Evolutionary conservation across 1,140 invertebrate genomes (phyloP).

Genomic region (Pteromalus puparum): DNA sequence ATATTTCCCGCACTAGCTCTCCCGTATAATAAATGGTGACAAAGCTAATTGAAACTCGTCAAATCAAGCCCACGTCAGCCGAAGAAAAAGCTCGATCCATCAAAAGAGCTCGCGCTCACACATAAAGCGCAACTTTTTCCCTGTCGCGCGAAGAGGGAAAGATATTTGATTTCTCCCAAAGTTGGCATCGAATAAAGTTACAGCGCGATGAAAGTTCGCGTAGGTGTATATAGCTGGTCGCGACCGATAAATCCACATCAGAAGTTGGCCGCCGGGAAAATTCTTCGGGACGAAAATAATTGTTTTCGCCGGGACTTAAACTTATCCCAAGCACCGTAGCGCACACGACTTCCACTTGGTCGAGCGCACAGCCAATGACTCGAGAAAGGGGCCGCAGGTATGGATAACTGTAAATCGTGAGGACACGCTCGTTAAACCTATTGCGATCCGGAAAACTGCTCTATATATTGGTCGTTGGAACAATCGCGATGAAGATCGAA

Average conservation of each 20-base stretch:
- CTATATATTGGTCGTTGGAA: not conserved
- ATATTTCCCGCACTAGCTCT: no score
- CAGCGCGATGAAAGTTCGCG: not conserved
- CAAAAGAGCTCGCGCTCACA: not conserved
- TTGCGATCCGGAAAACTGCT: conserved; percentile 21
- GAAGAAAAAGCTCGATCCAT: not conserved
- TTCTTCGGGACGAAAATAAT: conserved; percentile 6
- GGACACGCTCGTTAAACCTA: conserved; percentile 52
- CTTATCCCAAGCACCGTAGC: not conserved
- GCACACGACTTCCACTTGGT: conserved; percentile 30
- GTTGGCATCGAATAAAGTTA: not conserved
- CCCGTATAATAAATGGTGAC: not conserved
- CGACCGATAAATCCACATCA: not conserved
- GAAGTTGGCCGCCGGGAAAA: not conserved
- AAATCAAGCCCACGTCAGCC: not conserved
- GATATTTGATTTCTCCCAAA: not conserved
- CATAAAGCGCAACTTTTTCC: not conserved
- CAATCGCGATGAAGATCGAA: conserved; percentile 24
- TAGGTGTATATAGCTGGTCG: not conserved
- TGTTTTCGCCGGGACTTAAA: conserved; percentile 31
- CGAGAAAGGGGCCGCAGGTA: not conserved
- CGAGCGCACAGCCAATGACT: conserved; percentile 35
- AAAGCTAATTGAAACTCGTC: not conserved
- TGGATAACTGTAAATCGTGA: conserved; percentile 45
- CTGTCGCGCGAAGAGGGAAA: not conserved